phyloP scores from a whole-genome alignment of 1,140 invertebrate species.

The Bathynomus jamesi region DNA sequence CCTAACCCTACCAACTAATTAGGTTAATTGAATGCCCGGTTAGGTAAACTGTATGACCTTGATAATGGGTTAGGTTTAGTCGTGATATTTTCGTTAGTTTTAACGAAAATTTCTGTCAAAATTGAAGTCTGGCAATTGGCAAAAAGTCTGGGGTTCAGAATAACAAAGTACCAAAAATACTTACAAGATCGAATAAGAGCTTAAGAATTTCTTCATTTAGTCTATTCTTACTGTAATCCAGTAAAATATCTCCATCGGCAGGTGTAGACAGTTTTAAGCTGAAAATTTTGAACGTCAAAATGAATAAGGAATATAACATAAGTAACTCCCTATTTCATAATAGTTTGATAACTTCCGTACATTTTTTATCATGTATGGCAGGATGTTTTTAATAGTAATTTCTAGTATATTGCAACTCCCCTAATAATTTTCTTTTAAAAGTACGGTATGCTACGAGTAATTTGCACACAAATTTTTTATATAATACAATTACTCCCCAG shows the following conservation, averaged over 20 bases:
- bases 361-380: background rate
- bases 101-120: no score
- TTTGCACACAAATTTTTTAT: no score
- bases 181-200: slow-evolving; percentile 69
- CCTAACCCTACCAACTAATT: no score
- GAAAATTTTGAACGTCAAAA: slow-evolving; percentile 40
- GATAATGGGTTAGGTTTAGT: no score
- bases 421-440: slow-evolving; percentile 8
- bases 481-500: no score
- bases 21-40: no score
- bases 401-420: background rate
- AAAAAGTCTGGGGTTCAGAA: no score
- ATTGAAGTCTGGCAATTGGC: no score
- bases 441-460: background rate
- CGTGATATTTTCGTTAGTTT: no score
- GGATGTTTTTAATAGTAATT: background rate
- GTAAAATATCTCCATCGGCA: slow-evolving; percentile 74
- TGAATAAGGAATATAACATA: slow-evolving; percentile 12
- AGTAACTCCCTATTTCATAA: slow-evolving; percentile 28
- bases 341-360: slow-evolving; percentile 9
- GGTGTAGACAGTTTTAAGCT: slow-evolving; percentile 67
- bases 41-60: no score
- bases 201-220: slow-evolving; percentile 67
- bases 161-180: no score
- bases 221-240: slow-evolving; percentile 96